A percentile compares a stretch with the other conserved stretches of the same genome.
Evolutionary conservation across 2,888 invertebrate genomes (phyloP).

Genomic region (Hoplodrina blanda): DNA sequence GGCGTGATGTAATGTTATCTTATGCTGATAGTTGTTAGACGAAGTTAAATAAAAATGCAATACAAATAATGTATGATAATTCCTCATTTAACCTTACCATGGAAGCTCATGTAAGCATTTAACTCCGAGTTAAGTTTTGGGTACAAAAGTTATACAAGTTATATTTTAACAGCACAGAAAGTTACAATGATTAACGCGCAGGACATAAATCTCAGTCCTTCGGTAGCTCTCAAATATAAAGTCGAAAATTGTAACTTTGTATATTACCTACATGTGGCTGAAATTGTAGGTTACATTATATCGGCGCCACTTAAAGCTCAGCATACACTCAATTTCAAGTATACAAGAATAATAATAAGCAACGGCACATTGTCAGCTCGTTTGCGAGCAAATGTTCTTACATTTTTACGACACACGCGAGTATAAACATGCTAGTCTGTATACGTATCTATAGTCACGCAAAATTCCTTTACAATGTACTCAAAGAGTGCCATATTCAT

Average conservation of each 20-base stretch:
- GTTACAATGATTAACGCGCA: not conserved
- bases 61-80: no score
- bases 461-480: constrained; percentile 20
- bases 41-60: no score
- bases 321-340: constrained; percentile 14
- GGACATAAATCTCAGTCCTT: constrained; percentile 9
- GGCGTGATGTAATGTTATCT: no score
- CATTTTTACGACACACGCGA: constrained; percentile 48
- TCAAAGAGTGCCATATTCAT: constrained; percentile 17
- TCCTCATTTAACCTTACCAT: no score
- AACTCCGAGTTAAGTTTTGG: no score
- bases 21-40: no score
- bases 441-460: constrained; percentile 7
- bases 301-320: constrained; percentile 19
- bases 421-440: constrained; percentile 19
- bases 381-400: constrained; percentile 40
- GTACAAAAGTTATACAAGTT: no score
- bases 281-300: constrained; percentile 14
- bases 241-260: not conserved
- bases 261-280: constrained; percentile 13
- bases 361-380: constrained; percentile 44
- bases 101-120: no score
- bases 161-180: constrained; percentile 1
- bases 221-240: not conserved
- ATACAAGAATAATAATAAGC: constrained; percentile 36